Evolutionary conservation across 2,888 invertebrate genomes (phyloP).

Genomic region (Diadromus collaris): DNA sequence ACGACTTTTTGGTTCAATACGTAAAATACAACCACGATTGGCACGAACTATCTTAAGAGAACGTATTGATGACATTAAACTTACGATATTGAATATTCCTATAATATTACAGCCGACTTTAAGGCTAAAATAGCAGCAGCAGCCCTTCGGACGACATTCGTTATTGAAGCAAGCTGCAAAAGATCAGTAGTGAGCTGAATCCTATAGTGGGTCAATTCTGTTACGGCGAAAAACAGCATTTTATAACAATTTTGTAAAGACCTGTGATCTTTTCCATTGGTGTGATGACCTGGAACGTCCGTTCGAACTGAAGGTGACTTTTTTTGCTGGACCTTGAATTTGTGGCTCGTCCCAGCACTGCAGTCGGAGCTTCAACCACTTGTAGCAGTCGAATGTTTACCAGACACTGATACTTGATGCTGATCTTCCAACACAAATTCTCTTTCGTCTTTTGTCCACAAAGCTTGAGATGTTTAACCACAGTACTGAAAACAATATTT

Average conservation of each 20-base stretch:
- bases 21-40: neutral
- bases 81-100: neutral
- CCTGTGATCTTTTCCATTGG: neutral
- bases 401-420: too few species aligned
- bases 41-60: too few species aligned
- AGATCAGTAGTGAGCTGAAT: neutral
- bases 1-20: neutral
- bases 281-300: too few species aligned
- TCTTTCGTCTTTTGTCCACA: too few species aligned
- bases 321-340: too few species aligned
- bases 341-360: too few species aligned
- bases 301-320: too few species aligned
- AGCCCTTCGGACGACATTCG: neutral
- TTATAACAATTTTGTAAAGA: neutral
- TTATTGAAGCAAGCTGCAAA: neutral
- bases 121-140: conserved; percentile 1
- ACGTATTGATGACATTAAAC: neutral
- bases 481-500: neutral
- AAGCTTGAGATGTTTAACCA: too few species aligned
- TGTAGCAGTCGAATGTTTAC: too few species aligned
- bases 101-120: neutral
- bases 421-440: too few species aligned
- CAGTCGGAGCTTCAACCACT: too few species aligned
- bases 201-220: neutral
- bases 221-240: neutral